Conservation (phyloP, 2,113 vertebrate genomes). For the Emydocephalus ijimae region DNA sequence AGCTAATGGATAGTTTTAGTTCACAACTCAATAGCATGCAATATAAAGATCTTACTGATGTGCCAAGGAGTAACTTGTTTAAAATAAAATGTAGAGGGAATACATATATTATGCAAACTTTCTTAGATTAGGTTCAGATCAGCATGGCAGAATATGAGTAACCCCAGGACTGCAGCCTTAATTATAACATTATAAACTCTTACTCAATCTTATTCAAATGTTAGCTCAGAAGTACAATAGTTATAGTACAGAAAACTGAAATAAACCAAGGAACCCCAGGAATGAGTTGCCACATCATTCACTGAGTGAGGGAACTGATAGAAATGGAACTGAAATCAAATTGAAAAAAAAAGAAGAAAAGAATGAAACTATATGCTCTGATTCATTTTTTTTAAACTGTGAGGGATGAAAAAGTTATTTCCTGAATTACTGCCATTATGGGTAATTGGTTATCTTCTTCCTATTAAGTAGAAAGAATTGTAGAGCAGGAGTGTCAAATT, state of each 20-base stretch:
- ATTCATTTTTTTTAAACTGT: not conserved
- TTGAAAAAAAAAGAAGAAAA: not conserved
- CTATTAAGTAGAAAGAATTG: not conserved
- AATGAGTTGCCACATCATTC: not conserved
- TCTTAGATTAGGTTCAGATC: not conserved
- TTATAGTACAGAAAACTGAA: not conserved
- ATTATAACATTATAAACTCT: not conserved
- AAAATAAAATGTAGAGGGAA: not conserved
- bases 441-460: not conserved
- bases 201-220: not conserved
- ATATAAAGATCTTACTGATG: not conserved
- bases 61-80: not conserved
- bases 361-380: not conserved
- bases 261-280: not conserved
- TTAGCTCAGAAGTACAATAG: not conserved
- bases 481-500: not conserved
- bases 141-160: not conserved
- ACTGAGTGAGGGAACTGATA: not conserved
- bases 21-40: not conserved
- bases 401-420: not conserved
- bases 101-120: not conserved
- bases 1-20: not conserved
- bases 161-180: not conserved
- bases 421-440: not conserved
- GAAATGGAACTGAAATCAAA: not conserved